phyloP scores from a whole-genome alignment of 2,888 invertebrate species.

The Aporophyla lueneburgensis region DNA sequence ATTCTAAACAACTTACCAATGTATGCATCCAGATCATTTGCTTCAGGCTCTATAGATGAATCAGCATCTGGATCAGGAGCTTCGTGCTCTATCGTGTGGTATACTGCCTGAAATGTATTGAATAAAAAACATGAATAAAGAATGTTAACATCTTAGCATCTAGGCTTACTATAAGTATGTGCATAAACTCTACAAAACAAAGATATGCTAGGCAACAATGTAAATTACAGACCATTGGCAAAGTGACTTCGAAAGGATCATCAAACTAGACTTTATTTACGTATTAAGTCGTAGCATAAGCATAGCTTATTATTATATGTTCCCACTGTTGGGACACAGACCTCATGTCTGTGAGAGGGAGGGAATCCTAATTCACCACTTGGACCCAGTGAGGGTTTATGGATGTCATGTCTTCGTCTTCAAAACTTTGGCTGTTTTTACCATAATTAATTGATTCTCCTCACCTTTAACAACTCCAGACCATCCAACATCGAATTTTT shows the following conservation, averaged over 20 bases:
- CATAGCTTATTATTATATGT: no score
- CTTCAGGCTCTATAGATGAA: constrained; percentile 82
- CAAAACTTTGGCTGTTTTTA: no score
- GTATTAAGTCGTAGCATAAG: background rate
- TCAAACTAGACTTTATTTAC: background rate
- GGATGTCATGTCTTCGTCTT: no score
- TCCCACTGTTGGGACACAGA: no score
- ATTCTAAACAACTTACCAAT: constrained; percentile 74
- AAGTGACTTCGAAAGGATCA: background rate
- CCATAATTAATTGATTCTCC: background rate
- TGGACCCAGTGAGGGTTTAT: no score
- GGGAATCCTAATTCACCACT: no score
- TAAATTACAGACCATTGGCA: background rate
- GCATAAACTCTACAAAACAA: background rate
- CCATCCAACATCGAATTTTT: constrained; percentile 97
- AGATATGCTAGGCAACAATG: background rate
- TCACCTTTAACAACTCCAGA: constrained; percentile 94
- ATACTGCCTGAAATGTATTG: constrained; percentile 91
- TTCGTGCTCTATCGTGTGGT: constrained; percentile 93
- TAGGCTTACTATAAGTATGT: background rate
- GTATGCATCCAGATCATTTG: constrained; percentile 81
- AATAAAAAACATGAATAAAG: background rate
- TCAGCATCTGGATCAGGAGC: constrained; percentile 81
- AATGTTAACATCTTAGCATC: background rate
- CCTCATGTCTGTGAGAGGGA: no score